Base-by-base conservation (phyloP, 1,140 invertebrate genomes). In the Papilio machaon region DNA sequence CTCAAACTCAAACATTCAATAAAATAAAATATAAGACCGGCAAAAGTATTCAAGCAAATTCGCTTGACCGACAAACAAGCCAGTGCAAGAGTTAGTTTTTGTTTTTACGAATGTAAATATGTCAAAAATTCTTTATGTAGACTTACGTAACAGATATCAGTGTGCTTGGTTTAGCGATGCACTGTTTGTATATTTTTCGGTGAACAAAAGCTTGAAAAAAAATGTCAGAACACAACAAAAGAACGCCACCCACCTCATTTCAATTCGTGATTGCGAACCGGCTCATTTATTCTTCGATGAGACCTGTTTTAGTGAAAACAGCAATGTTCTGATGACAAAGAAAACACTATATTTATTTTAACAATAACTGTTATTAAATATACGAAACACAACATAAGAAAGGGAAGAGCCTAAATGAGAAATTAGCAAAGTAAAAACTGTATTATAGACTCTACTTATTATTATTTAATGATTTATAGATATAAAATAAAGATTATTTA, bases 271-370 rank as follows among this genome's bases (percentile, higher is more conserved):
- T 76, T 76, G 74, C 74, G 74, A 75, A 75, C 38, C 74, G 47
- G 47, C 74, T 76, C 74, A 76, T 76, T 76, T 76, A 76, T 76
- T 76, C 74, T 76, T 76, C 74, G 74, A 76, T 76, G 74, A 76
- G 74, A 76, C 74, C 74, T 76, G 74, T 76, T 76, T 76, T 76
- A 76, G 74, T 76, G 9, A 52, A 52, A 76, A 30, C 46, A 47
- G 43, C 2, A 19, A 19, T 47, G 74, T n/a, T 76, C 46, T 76
- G 52, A 52, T 76, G 15, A 76, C 10, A 76, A 76, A 30, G 46
- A 76, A 15, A 43, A 43, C 2, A 52, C 47, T 15, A 35, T 76
- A 54, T 54, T n/a, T 19, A 47, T 73, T 46, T 46, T 47, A 47
- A 43, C n/a, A 47, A 46, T n/a, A 47, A 73, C 7, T 43, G 13